Base-by-base conservation (phyloP, 2,888 invertebrate species). In the Leptogaster cylindrica region DNA sequence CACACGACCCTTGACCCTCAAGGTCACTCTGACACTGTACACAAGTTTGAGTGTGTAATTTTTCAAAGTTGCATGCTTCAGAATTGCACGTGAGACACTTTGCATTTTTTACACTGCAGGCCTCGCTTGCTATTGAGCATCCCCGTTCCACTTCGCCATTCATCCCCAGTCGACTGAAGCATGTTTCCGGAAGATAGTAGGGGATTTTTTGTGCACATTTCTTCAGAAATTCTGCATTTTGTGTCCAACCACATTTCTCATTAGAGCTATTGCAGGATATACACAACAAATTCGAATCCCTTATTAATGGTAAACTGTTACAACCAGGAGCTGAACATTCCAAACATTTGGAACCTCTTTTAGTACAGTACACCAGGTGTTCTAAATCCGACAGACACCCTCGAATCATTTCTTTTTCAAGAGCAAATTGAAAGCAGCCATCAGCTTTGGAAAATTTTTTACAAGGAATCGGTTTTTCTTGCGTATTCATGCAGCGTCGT, bases 351-450 rank as follows among this genome's bases (percentile, higher is more conserved):
- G 64, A 16, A 4, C 69, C 72, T 27, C 75, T 44, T 64, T 76
- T 70, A 50, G 76, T 77, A 31, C 76, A 66, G n/a, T 44, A 73
- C 39, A 73, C 73, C n/a, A n/a, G n/a, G 68, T 74, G 77, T 0
- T 74, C 66, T 1, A 67, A 14, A 69, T 78, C 72, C n/a, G 76
- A 75, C 12, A 73, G 71, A 63, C 78, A 78, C 0, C 78, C 78
- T 2, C 78, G 74, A 25, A 75, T 70, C 20, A 76, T 71, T 36
- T 36, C 71, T 5, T 70, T 16, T 10, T 69, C 66, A 0, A 28
- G 12, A 16, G 70, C 72, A 44, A 72, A 78, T 65, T 76, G 76
- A 66, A 77, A 73, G 14, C 78, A 78, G 2, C 70, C 72, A 16
- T 73, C 67, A 3, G 63, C 6, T 10, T 64, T 5, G 1, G 16